Evolutionary conservation across 1,140 invertebrate species (phyloP), one percentile per base, ranked within the genome.

Genomic region (Zaprionus ornatus): DNA sequence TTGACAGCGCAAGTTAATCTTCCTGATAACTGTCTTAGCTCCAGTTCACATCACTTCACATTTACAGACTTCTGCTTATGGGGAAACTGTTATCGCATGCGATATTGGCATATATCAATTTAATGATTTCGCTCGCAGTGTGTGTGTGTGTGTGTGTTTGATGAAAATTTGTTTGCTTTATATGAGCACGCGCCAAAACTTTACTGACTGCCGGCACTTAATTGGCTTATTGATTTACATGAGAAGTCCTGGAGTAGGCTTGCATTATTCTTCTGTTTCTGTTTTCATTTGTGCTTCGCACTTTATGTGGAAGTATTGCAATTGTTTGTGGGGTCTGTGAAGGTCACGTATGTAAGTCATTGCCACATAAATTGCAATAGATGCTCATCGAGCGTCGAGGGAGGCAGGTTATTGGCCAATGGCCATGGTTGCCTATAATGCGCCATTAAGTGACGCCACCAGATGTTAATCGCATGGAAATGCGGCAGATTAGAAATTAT

Each of bases 391-490:
- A 56, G 25, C 7, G 32, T 35, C 7, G 32, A 17, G 13, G 35
- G 35, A 25, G 27, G 40, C 12, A 48, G 23, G 37, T 59, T 56
- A 62, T 66, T 80, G 78, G 78, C 65, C 79, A 82, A 75, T 67
- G 79, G 79, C 60, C 62, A 37, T 19, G 37, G 29, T 59, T 63
- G 27, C 21, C 50, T 55, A 74, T 79, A 90, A 85, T 77, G 66
- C 61, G 76, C 81, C 67, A 90, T 90, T 90, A 90, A 73, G 73
- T 74, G 82, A 85, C 57, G 79, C 79, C 75, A 72, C 59, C 75
- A 79, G 79, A 90, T 84, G 81, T 85, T 90, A 90, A 90, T 90
- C 85, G 80, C 76, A 90, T 85, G 86, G 85, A 90, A 90, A 90
- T 90, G 85, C 76, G 77, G 62, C 40, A 90, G 85, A 90, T 90